Conservation (phyloP, 2,113 vertebrate species). For the Rhea pennata region DNA sequence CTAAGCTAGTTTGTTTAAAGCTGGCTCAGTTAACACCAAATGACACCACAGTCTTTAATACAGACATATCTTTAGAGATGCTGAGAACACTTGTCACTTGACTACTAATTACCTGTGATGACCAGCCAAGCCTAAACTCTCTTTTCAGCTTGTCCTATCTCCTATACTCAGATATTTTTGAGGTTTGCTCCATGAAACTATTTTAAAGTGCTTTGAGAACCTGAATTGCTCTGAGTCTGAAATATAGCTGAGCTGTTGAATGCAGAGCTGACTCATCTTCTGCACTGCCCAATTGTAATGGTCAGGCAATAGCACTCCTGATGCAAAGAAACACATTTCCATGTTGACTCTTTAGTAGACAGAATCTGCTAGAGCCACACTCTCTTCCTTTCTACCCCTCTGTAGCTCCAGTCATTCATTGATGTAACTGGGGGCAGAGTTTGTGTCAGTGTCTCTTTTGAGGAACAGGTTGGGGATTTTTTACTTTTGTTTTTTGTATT, state of each 20-base stretch:
- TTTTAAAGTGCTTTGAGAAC: background rate
- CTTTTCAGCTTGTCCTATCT: background rate
- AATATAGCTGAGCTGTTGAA: background rate
- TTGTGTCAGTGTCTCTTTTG: background rate
- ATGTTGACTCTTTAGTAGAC: background rate
- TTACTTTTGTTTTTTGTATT: too few relatives aligned
- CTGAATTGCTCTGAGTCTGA: background rate
- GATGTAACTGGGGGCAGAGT: background rate
- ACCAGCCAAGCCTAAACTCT: background rate
- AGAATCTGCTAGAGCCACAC: background rate
- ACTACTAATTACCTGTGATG: background rate
- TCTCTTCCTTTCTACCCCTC: background rate
- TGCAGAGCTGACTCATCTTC: background rate
- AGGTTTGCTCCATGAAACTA: background rate
- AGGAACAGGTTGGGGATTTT: background rate
- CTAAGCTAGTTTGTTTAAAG: background rate
- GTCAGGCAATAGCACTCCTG: background rate
- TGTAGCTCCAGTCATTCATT: background rate
- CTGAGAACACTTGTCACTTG: background rate
- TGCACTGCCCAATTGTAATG: background rate
- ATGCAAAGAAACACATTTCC: background rate
- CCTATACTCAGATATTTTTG: background rate
- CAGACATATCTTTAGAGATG: background rate
- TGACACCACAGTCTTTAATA: background rate
- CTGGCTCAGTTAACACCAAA: background rate